phyloP scores from a whole-genome alignment of 2,797 vertebrate species.

The Danionella dracula region DNA sequence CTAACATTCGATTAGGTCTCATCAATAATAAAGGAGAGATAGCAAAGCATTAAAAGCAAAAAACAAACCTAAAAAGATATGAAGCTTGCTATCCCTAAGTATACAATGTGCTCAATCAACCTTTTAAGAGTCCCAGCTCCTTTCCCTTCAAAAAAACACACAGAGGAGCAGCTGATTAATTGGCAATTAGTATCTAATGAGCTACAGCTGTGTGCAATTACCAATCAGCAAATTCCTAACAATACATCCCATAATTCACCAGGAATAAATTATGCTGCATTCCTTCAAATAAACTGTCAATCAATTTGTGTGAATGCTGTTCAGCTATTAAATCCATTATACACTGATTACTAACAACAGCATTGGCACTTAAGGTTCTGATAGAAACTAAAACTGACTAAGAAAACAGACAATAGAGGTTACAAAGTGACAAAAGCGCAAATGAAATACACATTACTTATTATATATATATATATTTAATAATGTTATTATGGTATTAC shows the following conservation, averaged over 20 bases:
- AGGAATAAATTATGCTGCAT: background rate
- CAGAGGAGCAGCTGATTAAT: constrained; percentile 66
- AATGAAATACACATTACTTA: too few species aligned
- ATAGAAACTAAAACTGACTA: too few species aligned
- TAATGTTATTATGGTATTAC: too few species aligned
- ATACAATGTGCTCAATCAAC: too few species aligned
- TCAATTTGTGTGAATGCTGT: background rate
- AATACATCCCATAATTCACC: constrained; percentile 12
- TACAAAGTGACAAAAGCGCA: too few species aligned
- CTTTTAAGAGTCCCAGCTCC: background rate
- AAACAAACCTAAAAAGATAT: too few species aligned
- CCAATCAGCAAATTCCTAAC: constrained; percentile 50
- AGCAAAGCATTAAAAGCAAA: too few species aligned
- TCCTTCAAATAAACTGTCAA: background rate
- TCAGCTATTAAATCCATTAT: background rate
- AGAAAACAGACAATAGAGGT: too few species aligned
- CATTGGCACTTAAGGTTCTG: background rate
- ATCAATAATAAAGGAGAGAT: too few species aligned
- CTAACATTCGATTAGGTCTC: too few species aligned
- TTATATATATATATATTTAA: too few species aligned
- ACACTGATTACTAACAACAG: background rate
- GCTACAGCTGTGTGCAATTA: constrained; percentile 76
- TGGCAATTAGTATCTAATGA: constrained; percentile 75
- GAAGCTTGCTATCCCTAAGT: too few species aligned
- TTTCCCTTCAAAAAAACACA: constrained; percentile 53